Percentiles rank a stretch among this genome's conserved stretches.
Evolutionary conservation across 2,113 vertebrate species (phyloP).

Genomic region (Antennarius striatus): DNA sequence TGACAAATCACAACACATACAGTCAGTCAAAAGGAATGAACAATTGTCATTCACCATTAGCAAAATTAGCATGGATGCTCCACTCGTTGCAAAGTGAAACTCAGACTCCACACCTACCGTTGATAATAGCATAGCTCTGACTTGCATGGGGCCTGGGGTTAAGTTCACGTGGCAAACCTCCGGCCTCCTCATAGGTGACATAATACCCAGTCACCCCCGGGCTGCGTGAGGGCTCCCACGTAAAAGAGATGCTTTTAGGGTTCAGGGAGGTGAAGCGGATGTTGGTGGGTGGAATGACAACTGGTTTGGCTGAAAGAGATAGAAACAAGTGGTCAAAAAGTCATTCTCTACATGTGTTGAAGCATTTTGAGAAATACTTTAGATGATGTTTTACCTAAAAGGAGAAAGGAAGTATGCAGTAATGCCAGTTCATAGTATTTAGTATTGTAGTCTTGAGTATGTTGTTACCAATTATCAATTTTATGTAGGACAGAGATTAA

Average conservation of each 20-base stretch:
- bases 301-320: slow-evolving; percentile 73
- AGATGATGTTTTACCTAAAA: too few relatives aligned
- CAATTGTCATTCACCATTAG: background rate
- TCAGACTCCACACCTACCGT: slow-evolving; percentile 74
- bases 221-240: slow-evolving; percentile 89
- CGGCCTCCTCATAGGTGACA: slow-evolving; percentile 87
- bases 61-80: background rate
- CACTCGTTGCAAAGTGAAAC: background rate
- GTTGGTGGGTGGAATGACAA: slow-evolving; percentile 90
- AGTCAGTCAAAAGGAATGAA: too few relatives aligned
- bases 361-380: too few relatives aligned
- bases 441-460: too few relatives aligned
- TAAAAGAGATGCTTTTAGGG: slow-evolving; percentile 84
- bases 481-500: background rate
- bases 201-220: slow-evolving; percentile 90
- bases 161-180: slow-evolving; percentile 82
- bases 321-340: background rate
- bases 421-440: background rate
- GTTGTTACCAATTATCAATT: too few relatives aligned
- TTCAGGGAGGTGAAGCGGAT: slow-evolving; percentile 91
- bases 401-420: background rate
- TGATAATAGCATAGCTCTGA: slow-evolving; percentile 84
- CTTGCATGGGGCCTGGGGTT: slow-evolving; percentile 83
- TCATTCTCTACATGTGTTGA: too few relatives aligned
- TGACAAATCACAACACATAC: slow-evolving; percentile 4